These are phyloP conservation scores for Labeo calbasu DNA, from an alignment of 2,797 vertebrate species.

Conservation along the genomic window DNA sequence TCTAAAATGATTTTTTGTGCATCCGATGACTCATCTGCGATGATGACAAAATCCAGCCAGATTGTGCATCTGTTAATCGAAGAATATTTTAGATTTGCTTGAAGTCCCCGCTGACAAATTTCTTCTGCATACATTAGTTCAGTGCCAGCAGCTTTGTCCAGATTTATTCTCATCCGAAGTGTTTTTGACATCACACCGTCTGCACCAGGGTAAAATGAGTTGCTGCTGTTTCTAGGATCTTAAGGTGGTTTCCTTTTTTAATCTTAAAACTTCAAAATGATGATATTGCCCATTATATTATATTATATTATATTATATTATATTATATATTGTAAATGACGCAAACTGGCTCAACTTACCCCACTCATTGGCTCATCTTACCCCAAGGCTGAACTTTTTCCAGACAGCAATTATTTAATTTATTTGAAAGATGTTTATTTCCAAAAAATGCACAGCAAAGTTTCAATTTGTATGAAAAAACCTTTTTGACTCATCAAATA, in stretches of 20 bases:
- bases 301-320: too few relatives aligned
- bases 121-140: not conserved
- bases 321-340: not conserved
- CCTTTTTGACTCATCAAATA: not conserved
- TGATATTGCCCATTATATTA: too few relatives aligned
- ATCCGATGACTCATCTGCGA: not conserved
- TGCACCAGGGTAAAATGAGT: not conserved
- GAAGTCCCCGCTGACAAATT: not conserved
- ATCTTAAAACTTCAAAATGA: not conserved
- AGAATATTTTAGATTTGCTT: slow-evolving; percentile 6
- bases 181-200: not conserved
- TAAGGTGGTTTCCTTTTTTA: not conserved
- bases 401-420: not conserved
- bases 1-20: not conserved
- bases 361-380: not conserved
- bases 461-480: not conserved
- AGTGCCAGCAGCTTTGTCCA: slow-evolving; percentile 11
- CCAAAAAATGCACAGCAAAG: not conserved
- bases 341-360: not conserved
- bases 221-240: not conserved
- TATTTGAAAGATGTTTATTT: not conserved
- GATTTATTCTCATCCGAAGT: slow-evolving; percentile 5
- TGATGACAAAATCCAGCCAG: not conserved
- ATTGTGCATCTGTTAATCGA: not conserved
- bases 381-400: not conserved